Evolutionary conservation across 1,140 invertebrate species (phyloP).

Genomic region (Coenobita brevimanus): DNA sequence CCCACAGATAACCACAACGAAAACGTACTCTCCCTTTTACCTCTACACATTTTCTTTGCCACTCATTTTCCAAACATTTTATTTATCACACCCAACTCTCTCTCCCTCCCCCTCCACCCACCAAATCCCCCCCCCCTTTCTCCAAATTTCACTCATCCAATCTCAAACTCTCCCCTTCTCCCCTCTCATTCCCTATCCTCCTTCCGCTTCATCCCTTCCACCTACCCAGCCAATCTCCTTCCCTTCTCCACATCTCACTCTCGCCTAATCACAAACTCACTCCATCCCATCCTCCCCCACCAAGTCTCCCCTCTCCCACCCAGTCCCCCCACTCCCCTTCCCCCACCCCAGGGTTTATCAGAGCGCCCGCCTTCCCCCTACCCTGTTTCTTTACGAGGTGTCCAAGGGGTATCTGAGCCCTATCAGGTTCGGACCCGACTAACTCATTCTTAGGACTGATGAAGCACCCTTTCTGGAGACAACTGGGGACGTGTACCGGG

Average conservation of each 20-base stretch:
- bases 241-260: neutral
- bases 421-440: neutral
- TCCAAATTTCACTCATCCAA: too few species aligned
- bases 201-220: neutral
- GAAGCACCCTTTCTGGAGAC: too few species aligned
- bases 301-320: neutral
- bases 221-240: neutral
- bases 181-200: neutral
- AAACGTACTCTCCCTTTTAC: neutral
- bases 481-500: too few species aligned
- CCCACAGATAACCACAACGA: neutral
- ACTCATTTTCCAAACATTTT: neutral
- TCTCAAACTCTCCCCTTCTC: too few species aligned
- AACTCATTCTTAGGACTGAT: constrained; percentile 24
- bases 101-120: neutral
- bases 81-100: too few species aligned
- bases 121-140: too few species aligned
- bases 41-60: neutral
- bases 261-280: neutral
- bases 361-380: neutral
- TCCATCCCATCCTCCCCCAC: neutral
- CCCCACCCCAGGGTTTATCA: neutral
- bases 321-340: neutral
- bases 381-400: constrained; percentile 31
- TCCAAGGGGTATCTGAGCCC: constrained; percentile 14